Percentiles rank a stretch among this genome's conserved stretches.
Evolutionary conservation across 2,113 vertebrate species (phyloP).

Genomic region (Vulpes vulpes): DNA sequence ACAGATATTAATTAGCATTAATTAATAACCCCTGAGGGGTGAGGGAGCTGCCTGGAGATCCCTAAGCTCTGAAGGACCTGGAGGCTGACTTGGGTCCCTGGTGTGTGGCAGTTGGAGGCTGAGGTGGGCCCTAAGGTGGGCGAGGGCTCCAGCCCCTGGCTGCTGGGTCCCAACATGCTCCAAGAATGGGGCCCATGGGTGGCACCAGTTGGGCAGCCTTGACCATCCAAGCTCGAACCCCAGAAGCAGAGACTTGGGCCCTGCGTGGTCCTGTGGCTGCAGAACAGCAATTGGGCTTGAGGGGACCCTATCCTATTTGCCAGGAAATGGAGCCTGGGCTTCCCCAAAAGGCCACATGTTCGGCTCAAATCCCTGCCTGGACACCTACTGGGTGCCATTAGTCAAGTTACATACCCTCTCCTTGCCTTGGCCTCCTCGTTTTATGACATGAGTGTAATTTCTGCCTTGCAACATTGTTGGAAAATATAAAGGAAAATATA

Average conservation of each 20-base stretch:
- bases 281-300: not conserved
- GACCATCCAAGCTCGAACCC: accelerated
- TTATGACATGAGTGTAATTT: not conserved
- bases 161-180: not conserved
- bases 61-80: not conserved
- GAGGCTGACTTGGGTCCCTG: not conserved
- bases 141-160: not conserved
- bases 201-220: not conserved
- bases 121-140: accelerated
- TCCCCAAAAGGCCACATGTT: not conserved
- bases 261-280: not conserved
- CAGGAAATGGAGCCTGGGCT: not conserved
- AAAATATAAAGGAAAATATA: not conserved
- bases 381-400: not conserved
- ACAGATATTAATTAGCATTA: slow-evolving; percentile 47
- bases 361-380: accelerated
- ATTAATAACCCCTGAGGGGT: slow-evolving; percentile 35
- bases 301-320: not conserved
- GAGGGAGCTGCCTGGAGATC: not conserved
- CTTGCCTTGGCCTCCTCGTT: not conserved
- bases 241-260: not conserved
- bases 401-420: not conserved
- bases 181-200: not conserved
- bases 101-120: not conserved
- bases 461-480: not conserved